Evolutionary conservation across 2,888 invertebrate genomes (phyloP), one percentile per base, ranked within the genome.

Genomic region (Thera obeliscata): DNA sequence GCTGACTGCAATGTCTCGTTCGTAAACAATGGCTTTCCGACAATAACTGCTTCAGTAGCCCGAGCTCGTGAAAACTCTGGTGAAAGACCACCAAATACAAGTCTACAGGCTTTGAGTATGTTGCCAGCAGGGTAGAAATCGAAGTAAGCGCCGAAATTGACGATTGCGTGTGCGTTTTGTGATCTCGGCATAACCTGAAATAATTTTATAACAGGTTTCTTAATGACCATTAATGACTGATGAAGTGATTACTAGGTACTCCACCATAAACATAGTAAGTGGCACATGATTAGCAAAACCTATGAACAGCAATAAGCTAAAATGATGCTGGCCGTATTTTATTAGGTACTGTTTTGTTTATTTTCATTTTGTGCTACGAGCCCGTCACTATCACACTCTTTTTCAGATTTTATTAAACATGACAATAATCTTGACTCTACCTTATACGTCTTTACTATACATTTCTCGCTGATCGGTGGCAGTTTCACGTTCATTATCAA

Each of bases 111-210:
- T 60, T 71, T 55, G 0, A 80, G 75, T 0, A 4, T 63, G 1
- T 74, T 57, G 0, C 66, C 50, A 3, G 41, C 35, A n/a, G 38
- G 78, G 64, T 73, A 59, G 48, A 96, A 75, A 82, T 95, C 94
- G 69, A 95, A 94, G 0, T 95, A 85, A 79, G 96, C 96, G 3
- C 95, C 97, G n/a, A 96, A 96, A 78, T 96, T 96, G 0, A 97
- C 95, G 65, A 96, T 94, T 0, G 97, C 96, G 76, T 96, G 96
- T 0, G 96, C 95, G 79, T 96, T 96, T 87, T 96, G 96, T 0
- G 95, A 94, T 74, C 96, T 89, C 0, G 95, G 95, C 94, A 95
- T 96, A 55, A 96, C 94, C 96, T 97, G 80, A 2, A 81, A 82
- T 55, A 3, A 36, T 22, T 50, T 50, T 7, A 3, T 7, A 50